Base-by-base conservation (phyloP, 2,797 vertebrate species). In the Setipinna tenuifilis region DNA sequence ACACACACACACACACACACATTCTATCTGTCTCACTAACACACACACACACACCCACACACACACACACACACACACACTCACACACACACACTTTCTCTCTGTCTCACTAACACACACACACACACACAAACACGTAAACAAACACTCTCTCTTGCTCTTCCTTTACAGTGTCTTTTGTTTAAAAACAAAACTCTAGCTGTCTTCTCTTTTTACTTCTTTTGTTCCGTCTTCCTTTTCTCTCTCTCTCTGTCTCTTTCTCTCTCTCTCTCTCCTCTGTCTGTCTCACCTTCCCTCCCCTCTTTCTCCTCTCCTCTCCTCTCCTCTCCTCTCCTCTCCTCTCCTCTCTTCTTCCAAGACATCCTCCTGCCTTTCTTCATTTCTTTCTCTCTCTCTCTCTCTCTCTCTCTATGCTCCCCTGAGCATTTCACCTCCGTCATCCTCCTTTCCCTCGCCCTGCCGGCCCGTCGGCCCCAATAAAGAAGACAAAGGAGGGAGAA, bases 401-500 rank as follows among this genome's bases (percentile, higher is more conserved):
- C 62, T 83, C 50, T 50, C 35, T 50, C 21, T 35, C 23, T 58
- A 82, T 83, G 85, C 86, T 88, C 86, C 88, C 86, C 80, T 90
- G 81, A 65, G 62, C 68, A 85, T 19, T 58, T 85, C 87, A 86
- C 83, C 86, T 86, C 85, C 84, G 85, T 82, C 88, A 14, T 91
- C 91, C 91, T 89, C 91, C 89, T 90, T 90, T 90, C 89, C 86
- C 86, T 85, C 87, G 86, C 89, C 90, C 91, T 88, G 88, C 91
- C 89, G 88, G 90, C 90, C 89, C 91, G 90, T 92, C 89, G 65
- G 87, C 87, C 91, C 87, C 86, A 89, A 91, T 92, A 87, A 92
- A 88, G 41, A 48, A 87, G 54, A 87, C 82, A 86, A 89, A 90
- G 89, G 88, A 93, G 86, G 91, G 92, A 93, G 35, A 41, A 5